Percentiles rank a stretch among this genome's conserved stretches.
Evolutionary conservation across 1,140 invertebrate genomes (phyloP).

Genomic region (Ceratitis capitata): DNA sequence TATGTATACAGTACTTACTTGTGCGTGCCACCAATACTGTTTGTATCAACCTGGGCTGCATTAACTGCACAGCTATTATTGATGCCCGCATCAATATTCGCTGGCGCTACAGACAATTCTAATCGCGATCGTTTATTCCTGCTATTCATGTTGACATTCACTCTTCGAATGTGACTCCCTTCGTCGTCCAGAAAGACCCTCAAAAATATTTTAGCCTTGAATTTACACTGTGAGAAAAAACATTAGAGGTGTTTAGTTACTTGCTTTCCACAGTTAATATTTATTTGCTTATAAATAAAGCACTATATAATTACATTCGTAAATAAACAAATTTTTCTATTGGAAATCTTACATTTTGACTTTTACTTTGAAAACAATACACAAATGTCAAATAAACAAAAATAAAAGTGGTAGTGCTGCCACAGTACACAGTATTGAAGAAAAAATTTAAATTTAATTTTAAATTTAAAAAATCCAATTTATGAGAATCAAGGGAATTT

Average conservation of each 20-base stretch:
- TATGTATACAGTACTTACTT: neutral
- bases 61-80: neutral
- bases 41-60: neutral
- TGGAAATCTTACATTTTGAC: conserved; percentile 4
- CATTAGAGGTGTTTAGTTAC: neutral
- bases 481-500: neutral
- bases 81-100: conserved; percentile 5
- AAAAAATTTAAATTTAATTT: too few relatives aligned
- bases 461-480: neutral
- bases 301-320: neutral
- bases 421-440: too few relatives aligned
- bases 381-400: conserved; percentile 11
- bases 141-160: neutral
- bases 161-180: neutral
- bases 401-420: neutral
- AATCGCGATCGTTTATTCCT: neutral
- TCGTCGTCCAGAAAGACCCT: neutral
- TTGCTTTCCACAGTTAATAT: neutral
- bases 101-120: neutral
- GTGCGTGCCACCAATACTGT: neutral
- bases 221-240: conserved; percentile 1
- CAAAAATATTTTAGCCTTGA: neutral
- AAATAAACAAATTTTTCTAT: conserved; percentile 38
- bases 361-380: conserved; percentile 25
- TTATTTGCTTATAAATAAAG: neutral